Base-by-base conservation (phyloP, 2,888 invertebrate genomes). In the Tipula vernalis region DNA sequence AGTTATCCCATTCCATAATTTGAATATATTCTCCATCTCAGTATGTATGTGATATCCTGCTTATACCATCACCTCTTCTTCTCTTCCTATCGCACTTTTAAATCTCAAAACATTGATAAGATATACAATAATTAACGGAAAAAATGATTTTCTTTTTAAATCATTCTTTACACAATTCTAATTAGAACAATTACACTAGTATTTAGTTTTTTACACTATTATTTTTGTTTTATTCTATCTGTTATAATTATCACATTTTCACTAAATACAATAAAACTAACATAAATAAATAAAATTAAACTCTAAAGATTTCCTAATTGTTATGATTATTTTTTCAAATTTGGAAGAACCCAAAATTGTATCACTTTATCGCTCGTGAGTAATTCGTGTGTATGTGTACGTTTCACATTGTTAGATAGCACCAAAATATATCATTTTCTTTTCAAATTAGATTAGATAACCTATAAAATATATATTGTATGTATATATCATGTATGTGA, bases 1-100 rank as follows among this genome's bases (percentile, higher is more conserved):
- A 88, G 90, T 90, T 88, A 91, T 91, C 87, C 91, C 91, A 89
- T 89, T 91, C 91, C 91, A 91, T 89, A 91, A 91, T 89, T 85
- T 44, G 13, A 85, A 41, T 71, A 71, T 71, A 71, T 28, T 71
- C 6, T 71, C 71, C 71, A 71, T 71, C 15, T 51, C 51, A n/a
- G 12, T 51, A n/a, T 57, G 28, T 71, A 28, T 71, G 10, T 0
- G 28, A 71, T 28, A 71, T 71, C 28, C 71, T 71, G 28, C 71
- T 10, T n/a, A 57, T 57, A 28, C 71, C 28, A 71, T 28, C 28
- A 28, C 28, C 28, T 28, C 28, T 10, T 71, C 28, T 18, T 8
- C 71, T 71, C 18, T 71, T 13, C 71, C 71, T 57, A 57, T 57
- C 71, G 28, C 8, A 71, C 12, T 28, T 71, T 28, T 28, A 71